A percentile compares a stretch with the other conserved stretches of the same genome.
phyloP scores from a whole-genome alignment of 2,113 vertebrate species.

The Xyliphius kryptos region DNA sequence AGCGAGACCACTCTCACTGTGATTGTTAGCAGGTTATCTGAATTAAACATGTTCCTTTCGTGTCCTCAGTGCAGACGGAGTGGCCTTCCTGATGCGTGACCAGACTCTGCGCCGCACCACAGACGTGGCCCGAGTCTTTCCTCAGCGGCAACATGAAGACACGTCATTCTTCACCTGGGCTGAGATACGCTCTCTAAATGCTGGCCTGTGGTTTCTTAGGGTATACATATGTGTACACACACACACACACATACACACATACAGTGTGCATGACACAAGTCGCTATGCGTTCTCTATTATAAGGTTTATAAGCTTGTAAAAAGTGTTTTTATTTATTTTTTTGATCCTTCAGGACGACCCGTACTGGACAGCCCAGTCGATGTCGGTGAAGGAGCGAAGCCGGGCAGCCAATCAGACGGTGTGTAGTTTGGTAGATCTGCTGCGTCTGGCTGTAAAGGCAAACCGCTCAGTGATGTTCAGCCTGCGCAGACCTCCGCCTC shows the following conservation, averaged over 20 bases:
- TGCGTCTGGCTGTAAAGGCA: constrained; percentile 63
- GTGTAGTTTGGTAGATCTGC: constrained; percentile 82
- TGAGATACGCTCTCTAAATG: constrained; percentile 79
- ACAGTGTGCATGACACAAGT: too few species aligned
- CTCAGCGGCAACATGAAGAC: constrained; percentile 65
- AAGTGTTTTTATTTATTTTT: too few species aligned
- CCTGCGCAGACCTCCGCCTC: constrained; percentile 67
- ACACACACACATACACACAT: background rate
- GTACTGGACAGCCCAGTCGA: constrained; percentile 77
- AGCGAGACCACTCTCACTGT: too few species aligned
- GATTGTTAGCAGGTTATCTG: too few species aligned
- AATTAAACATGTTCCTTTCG: background rate
- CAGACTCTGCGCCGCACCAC: constrained; percentile 81
- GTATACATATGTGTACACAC: constrained; percentile 52
- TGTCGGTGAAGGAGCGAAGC: constrained; percentile 70
- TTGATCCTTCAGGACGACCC: constrained; percentile 74
- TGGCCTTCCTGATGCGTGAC: constrained; percentile 91
- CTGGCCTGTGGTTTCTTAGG: constrained; percentile 89
- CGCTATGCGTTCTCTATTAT: too few species aligned
- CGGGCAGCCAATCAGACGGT: constrained; percentile 83
- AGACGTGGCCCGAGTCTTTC: constrained; percentile 72
- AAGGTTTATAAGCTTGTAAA: too few species aligned
- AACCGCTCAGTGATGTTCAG: constrained; percentile 78
- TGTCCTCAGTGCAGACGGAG: constrained; percentile 75
- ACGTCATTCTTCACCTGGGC: constrained; percentile 92